These are phyloP conservation scores for Bellardia pandia DNA, from an alignment of 2,888 invertebrate genomes.

Conservation along the genomic window DNA sequence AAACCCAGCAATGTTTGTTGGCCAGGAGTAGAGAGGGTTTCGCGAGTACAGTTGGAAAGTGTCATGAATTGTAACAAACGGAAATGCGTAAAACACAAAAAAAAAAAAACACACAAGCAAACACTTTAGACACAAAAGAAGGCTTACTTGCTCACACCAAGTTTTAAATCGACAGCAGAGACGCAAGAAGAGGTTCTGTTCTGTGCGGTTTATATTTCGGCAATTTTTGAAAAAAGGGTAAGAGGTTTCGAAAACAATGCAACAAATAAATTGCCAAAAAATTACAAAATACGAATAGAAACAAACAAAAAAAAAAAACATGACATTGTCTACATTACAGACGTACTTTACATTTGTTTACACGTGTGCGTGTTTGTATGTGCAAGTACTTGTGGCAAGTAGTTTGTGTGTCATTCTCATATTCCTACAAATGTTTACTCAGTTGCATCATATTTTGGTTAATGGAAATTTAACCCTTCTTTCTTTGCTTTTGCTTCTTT, in stretches of 20 bases:
- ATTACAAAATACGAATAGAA: constrained; percentile 34
- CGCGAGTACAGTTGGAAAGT: constrained; percentile 24
- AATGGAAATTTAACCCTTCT: constrained; percentile 73
- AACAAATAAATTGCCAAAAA: constrained; percentile 67
- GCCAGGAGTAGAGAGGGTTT: not conserved
- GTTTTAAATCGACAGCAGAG: not conserved
- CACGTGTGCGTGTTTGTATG: constrained; percentile 5
- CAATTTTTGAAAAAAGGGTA: constrained; percentile 36
- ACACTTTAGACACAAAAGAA: constrained; percentile 27
- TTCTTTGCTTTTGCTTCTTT: constrained; percentile 15
- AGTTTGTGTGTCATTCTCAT: constrained; percentile 47
- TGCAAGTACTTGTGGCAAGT: constrained; percentile 49
- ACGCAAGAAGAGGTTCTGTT: constrained; percentile 26
- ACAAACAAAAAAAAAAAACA: constrained; percentile 33
- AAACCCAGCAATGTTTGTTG: not conserved
- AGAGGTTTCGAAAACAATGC: constrained; percentile 37
- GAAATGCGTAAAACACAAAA: constrained; percentile 68
- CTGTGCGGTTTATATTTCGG: constrained; percentile 37
- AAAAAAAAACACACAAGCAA: not conserved
- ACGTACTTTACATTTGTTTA: not conserved
- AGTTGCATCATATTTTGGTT: constrained; percentile 71
- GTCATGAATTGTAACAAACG: constrained; percentile 69
- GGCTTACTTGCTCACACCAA: constrained; percentile 39
- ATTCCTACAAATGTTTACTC: constrained; percentile 70
- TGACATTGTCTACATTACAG: constrained; percentile 58